Conservation (phyloP, 1,140 invertebrate genomes). For the Drosophila virilis region DNA sequence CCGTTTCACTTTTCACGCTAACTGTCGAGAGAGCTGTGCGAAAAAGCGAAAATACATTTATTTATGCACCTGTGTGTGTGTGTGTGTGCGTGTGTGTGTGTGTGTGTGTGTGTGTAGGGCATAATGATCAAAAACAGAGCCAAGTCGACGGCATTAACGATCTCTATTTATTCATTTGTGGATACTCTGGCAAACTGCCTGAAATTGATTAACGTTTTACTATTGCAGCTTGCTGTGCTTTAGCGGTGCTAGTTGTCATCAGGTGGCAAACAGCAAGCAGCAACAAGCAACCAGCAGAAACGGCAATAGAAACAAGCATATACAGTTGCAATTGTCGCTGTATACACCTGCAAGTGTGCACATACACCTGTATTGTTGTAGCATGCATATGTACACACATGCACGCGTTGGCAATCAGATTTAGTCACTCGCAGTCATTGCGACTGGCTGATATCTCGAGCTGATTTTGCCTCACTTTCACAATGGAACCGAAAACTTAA, state of each 20-base stretch:
- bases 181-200: conserved; percentile 43
- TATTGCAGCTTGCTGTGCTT: conserved; percentile 48
- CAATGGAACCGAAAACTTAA: conserved; percentile 61
- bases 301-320: conserved; percentile 21
- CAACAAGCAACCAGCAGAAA: conserved; percentile 38
- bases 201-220: conserved; percentile 63
- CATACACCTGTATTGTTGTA: not conserved
- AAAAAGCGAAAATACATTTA: conserved; percentile 25
- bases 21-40: conserved; percentile 25
- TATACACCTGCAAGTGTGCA: not conserved
- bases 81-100: conserved; percentile 8
- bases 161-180: conserved; percentile 46
- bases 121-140: conserved; percentile 16
- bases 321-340: not conserved
- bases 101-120: conserved; percentile 1
- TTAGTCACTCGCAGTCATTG: conserved; percentile 37
- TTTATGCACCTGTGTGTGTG: not conserved
- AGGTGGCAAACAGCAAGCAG: conserved; percentile 39
- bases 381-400: not conserved
- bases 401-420: conserved; percentile 33
- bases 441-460: conserved; percentile 32
- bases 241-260: conserved; percentile 27
- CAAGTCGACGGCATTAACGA: conserved; percentile 24
- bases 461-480: conserved; percentile 58
- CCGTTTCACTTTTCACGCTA: conserved; percentile 17